Conservation (phyloP, 2,113 vertebrate genomes). For the Sisor rabdophorus region DNA sequence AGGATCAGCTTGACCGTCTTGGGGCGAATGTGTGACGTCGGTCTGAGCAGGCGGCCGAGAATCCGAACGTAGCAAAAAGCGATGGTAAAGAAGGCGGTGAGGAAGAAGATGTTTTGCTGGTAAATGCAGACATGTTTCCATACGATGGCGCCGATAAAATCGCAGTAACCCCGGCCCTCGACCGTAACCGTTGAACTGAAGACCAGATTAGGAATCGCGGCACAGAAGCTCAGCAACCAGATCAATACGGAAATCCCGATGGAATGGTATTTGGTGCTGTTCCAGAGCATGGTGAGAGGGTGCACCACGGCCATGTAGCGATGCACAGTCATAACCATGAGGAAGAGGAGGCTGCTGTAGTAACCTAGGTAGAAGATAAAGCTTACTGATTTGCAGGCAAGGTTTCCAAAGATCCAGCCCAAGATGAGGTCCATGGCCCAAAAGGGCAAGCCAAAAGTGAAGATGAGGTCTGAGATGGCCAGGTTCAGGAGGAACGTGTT, state of each 20-base stretch:
- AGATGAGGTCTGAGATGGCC: constrained; percentile 82
- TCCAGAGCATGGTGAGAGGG: constrained; percentile 73
- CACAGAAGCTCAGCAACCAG: constrained; percentile 73
- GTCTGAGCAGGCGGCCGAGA: constrained; percentile 70
- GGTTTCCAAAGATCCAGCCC: constrained; percentile 76
- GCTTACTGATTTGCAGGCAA: constrained; percentile 72
- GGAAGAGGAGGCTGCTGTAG: constrained; percentile 81
- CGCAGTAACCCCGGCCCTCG: constrained; percentile 47
- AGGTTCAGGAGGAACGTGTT: constrained; percentile 87
- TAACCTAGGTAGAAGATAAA: constrained; percentile 81
- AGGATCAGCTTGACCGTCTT: constrained; percentile 86
- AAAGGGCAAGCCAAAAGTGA: constrained; percentile 80
- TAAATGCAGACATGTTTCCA: constrained; percentile 67
- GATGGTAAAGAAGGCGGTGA: constrained; percentile 70
- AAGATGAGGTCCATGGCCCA: constrained; percentile 67
- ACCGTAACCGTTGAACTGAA: constrained; percentile 49
- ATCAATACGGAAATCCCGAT: constrained; percentile 59
- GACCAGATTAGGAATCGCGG: constrained; percentile 68
- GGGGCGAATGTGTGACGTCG: constrained; percentile 68
- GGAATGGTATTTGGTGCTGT: constrained; percentile 55
- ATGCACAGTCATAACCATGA: constrained; percentile 82
- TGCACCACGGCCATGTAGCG: constrained; percentile 79
- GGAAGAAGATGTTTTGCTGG: constrained; percentile 77
- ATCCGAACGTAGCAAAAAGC: constrained; percentile 81
- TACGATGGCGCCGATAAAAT: constrained; percentile 16